Conservation (phyloP, 2,888 invertebrate species). For the Eremobia ochroleuca region DNA sequence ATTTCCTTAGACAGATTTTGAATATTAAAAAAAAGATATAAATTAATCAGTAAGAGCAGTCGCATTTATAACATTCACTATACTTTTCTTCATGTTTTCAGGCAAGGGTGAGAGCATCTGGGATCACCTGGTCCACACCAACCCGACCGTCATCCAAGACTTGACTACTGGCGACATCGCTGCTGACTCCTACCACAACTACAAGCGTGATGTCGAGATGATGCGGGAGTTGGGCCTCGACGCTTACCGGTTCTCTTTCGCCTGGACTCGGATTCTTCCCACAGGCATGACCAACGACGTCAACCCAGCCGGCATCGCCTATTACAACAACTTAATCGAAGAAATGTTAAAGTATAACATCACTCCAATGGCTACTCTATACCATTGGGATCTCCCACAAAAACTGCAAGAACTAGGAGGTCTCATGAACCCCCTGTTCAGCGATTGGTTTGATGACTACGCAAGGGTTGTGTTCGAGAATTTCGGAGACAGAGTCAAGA, state of each 20-base stretch:
- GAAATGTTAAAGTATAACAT: constrained; percentile 91
- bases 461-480: constrained; percentile 81
- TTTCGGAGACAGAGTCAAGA: constrained; percentile 88
- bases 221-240: constrained; percentile 84
- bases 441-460: constrained; percentile 88
- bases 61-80: not conserved
- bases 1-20: too few relatives aligned
- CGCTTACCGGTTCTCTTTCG: constrained; percentile 90
- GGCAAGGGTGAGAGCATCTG: constrained; percentile 78
- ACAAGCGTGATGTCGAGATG: constrained; percentile 89
- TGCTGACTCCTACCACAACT: constrained; percentile 91
- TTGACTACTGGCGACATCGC: constrained; percentile 90
- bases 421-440: constrained; percentile 80
- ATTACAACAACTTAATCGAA: constrained; percentile 92
- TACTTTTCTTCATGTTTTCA: constrained; percentile 35
- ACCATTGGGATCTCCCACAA: constrained; percentile 90
- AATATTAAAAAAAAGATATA: too few relatives aligned
- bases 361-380: constrained; percentile 90
- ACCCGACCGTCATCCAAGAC: constrained; percentile 70
- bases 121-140: constrained; percentile 75
- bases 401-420: constrained; percentile 90
- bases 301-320: constrained; percentile 91
- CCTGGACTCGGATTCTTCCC: constrained; percentile 92
- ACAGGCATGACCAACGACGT: constrained; percentile 87
- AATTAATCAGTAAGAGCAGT: not conserved